Percentiles rank a stretch among this genome's conserved stretches.
These are phyloP conservation scores for Intellagama lesueurii DNA, from an alignment of 2,797 vertebrate species.

Conservation along the genomic window DNA sequence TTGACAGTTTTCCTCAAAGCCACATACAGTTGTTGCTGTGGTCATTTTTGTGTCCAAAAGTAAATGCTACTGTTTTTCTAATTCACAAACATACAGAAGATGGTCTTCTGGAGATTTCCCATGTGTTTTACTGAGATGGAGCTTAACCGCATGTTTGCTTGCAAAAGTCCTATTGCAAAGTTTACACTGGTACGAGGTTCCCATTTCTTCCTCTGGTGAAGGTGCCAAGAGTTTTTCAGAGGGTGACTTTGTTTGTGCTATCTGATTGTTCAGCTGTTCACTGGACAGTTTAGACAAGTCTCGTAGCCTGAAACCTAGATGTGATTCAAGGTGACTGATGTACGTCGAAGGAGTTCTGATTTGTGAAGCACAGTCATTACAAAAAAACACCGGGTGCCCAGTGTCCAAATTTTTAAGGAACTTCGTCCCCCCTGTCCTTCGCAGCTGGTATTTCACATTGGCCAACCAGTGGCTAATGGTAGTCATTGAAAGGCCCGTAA, in stretches of 20 bases:
- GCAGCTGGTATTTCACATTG: slow-evolving; percentile 98
- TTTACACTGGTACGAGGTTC: slow-evolving; percentile 94
- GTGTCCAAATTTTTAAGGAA: slow-evolving; percentile 99
- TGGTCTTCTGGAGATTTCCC: slow-evolving; percentile 99
- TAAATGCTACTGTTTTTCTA: slow-evolving; percentile 95
- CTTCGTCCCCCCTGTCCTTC: slow-evolving; percentile 99
- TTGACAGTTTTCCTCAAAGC: slow-evolving; percentile 87
- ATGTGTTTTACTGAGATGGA: slow-evolving; percentile 99
- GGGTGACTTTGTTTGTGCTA: slow-evolving; percentile 93
- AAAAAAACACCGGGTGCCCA: slow-evolving; percentile 98
- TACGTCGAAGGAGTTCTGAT: slow-evolving; percentile 98
- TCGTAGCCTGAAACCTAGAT: slow-evolving; percentile 96
- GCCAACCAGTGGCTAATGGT: slow-evolving; percentile 99
- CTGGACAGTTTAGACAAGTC: slow-evolving; percentile 96
- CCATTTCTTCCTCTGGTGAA: slow-evolving; percentile 90
- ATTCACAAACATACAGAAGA: slow-evolving; percentile 95
- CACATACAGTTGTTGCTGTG: slow-evolving; percentile 69
- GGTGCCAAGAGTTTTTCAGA: slow-evolving; percentile 93
- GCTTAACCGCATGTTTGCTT: slow-evolving; percentile 98
- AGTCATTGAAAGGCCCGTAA: slow-evolving; percentile 98
- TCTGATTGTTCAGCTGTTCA: slow-evolving; percentile 93
- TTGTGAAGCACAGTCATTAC: slow-evolving; percentile 98
- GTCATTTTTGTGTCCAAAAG: slow-evolving; percentile 69
- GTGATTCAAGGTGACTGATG: slow-evolving; percentile 97
- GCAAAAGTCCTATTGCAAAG: slow-evolving; percentile 99